Evolutionary conservation across 2,113 vertebrate species (phyloP), one percentile per base, ranked within the genome.

Genomic region (Sitta europaea): DNA sequence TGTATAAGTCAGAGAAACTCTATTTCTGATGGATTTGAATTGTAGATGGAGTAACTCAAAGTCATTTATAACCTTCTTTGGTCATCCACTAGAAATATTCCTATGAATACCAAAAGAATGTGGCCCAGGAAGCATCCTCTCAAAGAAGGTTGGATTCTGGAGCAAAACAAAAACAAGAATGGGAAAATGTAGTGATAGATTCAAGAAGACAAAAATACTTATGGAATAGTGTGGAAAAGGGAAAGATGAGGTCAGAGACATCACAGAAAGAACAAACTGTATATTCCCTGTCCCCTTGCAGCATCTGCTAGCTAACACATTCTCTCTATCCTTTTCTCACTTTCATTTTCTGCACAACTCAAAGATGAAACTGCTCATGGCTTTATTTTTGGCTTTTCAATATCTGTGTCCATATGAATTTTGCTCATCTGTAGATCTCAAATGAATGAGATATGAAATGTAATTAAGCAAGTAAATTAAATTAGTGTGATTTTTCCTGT

Each of bases 391-490:
- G 96, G 94, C 92, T 94, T 95, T 96, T 90, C 89, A 91, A 48
- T 88, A 65, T 90, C 96, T 94, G 78, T 77, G 95, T 95, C 86
- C 72, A 0, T 79, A 91, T 86, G 83, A 90, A 93, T 96, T 97
- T 80, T 86, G 58, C 90, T 97, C 92, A 90, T 92, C 92, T 96
- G 87, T 95, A 78, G 80, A 92, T 96, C 94, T 92, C 76, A 91
- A 91, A 86, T 80, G 76, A 97, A 94, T 95, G 92, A 93, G 94
- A 95, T 92, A 93, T 79, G 90, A 96, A 96, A 97, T 96, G 92
- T 87, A 95, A 97, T 97, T 97, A 96, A 86, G 79, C 88, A 85
- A 97, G 92, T 88, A 96, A 96, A 97, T 97, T 94, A 96, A 97
- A 97, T 97, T 96, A 97, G 38, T 33, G 6, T 94, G 91, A 96